These are phyloP conservation scores for Artemia sinica DNA, from an alignment of 2,888 invertebrate genomes.

Conservation along the genomic window DNA sequence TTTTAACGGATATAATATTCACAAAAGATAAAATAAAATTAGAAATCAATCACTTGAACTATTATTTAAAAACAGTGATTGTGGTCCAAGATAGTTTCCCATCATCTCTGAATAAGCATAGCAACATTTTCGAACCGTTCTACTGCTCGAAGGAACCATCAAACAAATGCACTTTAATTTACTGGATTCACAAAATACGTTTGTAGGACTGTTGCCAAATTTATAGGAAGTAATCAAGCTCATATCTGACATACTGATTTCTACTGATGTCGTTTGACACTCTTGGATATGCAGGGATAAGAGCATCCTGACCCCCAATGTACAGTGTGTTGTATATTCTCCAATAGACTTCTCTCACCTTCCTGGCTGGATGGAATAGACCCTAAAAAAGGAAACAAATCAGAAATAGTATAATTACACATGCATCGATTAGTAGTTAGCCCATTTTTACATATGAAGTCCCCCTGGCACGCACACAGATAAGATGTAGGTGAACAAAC, in stretches of 20 bases:
- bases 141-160: no score
- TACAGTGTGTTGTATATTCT: conserved; percentile 98
- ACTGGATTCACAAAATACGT: no score
- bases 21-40: no score
- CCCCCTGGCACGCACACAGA: no score
- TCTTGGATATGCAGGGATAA: conserved; percentile 93
- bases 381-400: conserved; percentile 46
- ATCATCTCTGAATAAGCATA: no score
- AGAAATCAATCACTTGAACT: no score
- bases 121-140: no score
- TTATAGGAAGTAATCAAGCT: conserved; percentile 80
- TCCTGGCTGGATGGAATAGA: conserved; percentile 93
- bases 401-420: neutral
- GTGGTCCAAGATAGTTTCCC: no score
- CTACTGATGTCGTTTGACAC: conserved; percentile 76
- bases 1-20: no score
- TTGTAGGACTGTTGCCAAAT: neutral
- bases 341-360: conserved; percentile 99
- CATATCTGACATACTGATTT: conserved; percentile 79
- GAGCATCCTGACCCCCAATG: conserved; percentile 93
- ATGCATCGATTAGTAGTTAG: conserved; percentile 13
- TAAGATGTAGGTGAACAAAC: no score
- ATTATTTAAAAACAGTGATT: no score
- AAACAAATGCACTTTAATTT: no score
- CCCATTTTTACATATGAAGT: conserved; percentile 1